A percentile compares a stretch with the other conserved stretches of the same genome.
phyloP scores from a whole-genome alignment of 2,888 invertebrate species.

The Conomelus anceps region DNA sequence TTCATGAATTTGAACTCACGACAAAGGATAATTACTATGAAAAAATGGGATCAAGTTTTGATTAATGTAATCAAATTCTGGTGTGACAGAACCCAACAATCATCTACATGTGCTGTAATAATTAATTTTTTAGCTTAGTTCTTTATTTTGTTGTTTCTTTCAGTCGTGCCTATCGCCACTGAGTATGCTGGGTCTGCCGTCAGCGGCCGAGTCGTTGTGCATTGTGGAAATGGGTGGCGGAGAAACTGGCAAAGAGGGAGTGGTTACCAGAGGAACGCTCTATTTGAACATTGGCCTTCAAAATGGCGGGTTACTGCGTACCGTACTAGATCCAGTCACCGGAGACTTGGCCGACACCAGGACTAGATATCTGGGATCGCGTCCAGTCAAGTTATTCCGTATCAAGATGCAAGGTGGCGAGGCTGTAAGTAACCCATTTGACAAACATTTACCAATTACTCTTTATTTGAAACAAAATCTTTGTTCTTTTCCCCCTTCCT shows the following conservation, averaged over 20 bases:
- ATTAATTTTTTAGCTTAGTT: background rate
- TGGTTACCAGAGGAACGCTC: slow-evolving; percentile 57
- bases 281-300: slow-evolving; percentile 96
- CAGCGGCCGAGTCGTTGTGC: slow-evolving; percentile 92
- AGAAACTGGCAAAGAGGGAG: slow-evolving; percentile 48
- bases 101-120: background rate
- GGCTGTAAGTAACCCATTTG: slow-evolving; percentile 54
- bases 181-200: slow-evolving; percentile 94
- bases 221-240: slow-evolving; percentile 87
- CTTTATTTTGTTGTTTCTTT: slow-evolving; percentile 24
- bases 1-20: no score
- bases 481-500: no score
- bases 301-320: slow-evolving; percentile 89
- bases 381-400: slow-evolving; percentile 92
- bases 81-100: background rate
- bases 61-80: no score
- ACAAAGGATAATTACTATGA: no score
- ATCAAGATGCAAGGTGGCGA: slow-evolving; percentile 94
- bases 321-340: slow-evolving; percentile 89
- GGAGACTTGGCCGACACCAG: slow-evolving; percentile 96
- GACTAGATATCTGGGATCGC: slow-evolving; percentile 90
- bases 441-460: no score
- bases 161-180: slow-evolving; percentile 90
- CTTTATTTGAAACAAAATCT: no score
- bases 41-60: no score